Conservation (phyloP, 2,888 invertebrate genomes). For the Pterobdella sp. region DNA sequence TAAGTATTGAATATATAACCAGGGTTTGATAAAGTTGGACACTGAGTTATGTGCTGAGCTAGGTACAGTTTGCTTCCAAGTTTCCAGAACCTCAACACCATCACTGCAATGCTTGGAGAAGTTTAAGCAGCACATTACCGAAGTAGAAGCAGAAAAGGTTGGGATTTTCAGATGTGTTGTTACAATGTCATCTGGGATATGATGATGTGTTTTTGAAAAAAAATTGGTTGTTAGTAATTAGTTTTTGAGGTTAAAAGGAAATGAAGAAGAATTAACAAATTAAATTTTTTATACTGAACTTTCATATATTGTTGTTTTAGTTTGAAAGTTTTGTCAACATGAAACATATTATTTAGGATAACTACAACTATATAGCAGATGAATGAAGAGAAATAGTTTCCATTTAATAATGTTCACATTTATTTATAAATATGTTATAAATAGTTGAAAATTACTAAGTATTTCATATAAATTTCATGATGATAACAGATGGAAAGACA, state of each 20-base stretch:
- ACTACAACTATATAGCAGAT: background rate
- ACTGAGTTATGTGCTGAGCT: constrained; percentile 46
- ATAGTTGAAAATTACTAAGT: background rate
- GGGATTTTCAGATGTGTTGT: background rate
- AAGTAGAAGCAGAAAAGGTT: constrained; percentile 46
- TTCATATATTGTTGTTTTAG: background rate
- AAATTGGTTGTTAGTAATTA: too few species aligned
- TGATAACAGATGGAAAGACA: constrained; percentile 16
- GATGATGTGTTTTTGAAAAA: too few species aligned
- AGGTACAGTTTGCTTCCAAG: constrained; percentile 46
- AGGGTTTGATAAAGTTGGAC: constrained; percentile 39
- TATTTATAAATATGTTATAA: too few species aligned
- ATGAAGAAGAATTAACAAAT: background rate
- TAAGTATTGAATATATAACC: background rate
- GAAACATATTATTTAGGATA: background rate
- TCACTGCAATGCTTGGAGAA: constrained; percentile 43
- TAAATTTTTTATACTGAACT: background rate
- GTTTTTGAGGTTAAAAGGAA: too few species aligned
- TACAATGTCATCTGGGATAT: too few species aligned
- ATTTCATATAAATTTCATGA: background rate
- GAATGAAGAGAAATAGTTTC: background rate
- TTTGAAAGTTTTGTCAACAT: background rate
- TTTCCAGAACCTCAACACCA: constrained; percentile 45
- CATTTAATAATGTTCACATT: too few species aligned
- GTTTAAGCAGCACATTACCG: constrained; percentile 46